A percentile compares a stretch with the other conserved stretches of the same genome.
Conservation (phyloP, 2,888 invertebrate species). For the Phytoseiulus persimilis region DNA sequence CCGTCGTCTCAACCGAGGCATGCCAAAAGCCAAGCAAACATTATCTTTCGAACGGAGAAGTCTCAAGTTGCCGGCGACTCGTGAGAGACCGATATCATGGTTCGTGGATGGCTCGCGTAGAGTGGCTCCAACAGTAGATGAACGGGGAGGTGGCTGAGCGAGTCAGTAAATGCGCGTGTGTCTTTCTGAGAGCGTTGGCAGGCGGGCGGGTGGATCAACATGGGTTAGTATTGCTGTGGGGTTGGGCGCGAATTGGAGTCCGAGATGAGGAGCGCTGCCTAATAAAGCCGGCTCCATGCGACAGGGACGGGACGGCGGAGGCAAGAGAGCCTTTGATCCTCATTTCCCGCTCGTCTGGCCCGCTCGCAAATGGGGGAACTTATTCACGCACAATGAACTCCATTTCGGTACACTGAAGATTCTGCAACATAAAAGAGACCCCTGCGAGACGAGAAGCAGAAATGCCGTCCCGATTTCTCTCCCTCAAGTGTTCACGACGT, state of each 20-base stretch:
- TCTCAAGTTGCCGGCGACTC: not conserved
- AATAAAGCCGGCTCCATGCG: not conserved
- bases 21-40: not conserved
- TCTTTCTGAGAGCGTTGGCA: not conserved
- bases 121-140: not conserved
- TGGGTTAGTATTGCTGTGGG: not conserved
- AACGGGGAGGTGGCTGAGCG: not conserved
- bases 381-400: slow-evolving; percentile 37
- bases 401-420: slow-evolving; percentile 20
- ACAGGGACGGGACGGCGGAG: not conserved
- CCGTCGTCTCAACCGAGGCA: not conserved
- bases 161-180: not conserved
- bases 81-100: not conserved
- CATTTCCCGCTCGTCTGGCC: not conserved
- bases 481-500: not conserved
- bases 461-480: not conserved
- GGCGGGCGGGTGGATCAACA: not conserved
- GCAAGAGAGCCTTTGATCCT: not conserved
- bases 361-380: slow-evolving; percentile 19
- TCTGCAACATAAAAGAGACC: not conserved
- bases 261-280: not conserved
- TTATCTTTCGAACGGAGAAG: not conserved
- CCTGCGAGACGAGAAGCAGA: not conserved
- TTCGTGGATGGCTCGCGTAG: not conserved
- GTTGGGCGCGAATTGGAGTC: not conserved